Percentiles rank a stretch among this genome's conserved stretches.
Evolutionary conservation across 2,888 invertebrate species (phyloP).

Genomic region (Bhutanitis thaidina): DNA sequence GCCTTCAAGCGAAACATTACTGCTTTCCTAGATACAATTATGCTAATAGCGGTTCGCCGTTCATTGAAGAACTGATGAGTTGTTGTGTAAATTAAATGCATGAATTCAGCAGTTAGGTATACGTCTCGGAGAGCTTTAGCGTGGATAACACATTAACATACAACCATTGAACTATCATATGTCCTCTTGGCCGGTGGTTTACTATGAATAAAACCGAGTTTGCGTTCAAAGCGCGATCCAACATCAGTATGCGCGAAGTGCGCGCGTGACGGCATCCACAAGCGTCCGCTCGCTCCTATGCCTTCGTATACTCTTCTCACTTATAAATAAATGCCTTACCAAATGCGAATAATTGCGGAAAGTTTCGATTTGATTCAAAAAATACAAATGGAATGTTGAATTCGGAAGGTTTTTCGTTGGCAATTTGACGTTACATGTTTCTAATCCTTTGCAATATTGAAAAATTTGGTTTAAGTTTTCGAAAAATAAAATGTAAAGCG

Average conservation of each 20-base stretch:
- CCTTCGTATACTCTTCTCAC: conserved; percentile 19
- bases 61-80: conserved; percentile 16
- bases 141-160: conserved; percentile 16
- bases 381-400: too few relatives aligned
- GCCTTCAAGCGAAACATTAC: conserved; percentile 9
- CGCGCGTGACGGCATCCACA: conserved; percentile 69
- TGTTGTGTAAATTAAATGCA: conserved; percentile 8
- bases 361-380: not conserved
- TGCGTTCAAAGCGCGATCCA: conserved; percentile 27
- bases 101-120: not conserved
- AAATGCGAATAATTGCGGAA: conserved; percentile 1
- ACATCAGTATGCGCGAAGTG: conserved; percentile 63
- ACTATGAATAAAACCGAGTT: conserved; percentile 26
- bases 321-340: conserved; percentile 6
- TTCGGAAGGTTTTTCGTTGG: too few relatives aligned
- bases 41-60: conserved; percentile 4
- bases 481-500: too few relatives aligned
- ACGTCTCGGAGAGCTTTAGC: not conserved
- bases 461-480: too few relatives aligned
- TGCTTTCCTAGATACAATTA: conserved; percentile 15
- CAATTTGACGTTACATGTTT: too few relatives aligned
- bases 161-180: conserved; percentile 26
- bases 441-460: too few relatives aligned
- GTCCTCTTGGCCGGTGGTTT: conserved; percentile 22
- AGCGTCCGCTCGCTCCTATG: conserved; percentile 58